Base-by-base conservation (phyloP, 2,888 invertebrate species). In the Cotesia congregata region DNA sequence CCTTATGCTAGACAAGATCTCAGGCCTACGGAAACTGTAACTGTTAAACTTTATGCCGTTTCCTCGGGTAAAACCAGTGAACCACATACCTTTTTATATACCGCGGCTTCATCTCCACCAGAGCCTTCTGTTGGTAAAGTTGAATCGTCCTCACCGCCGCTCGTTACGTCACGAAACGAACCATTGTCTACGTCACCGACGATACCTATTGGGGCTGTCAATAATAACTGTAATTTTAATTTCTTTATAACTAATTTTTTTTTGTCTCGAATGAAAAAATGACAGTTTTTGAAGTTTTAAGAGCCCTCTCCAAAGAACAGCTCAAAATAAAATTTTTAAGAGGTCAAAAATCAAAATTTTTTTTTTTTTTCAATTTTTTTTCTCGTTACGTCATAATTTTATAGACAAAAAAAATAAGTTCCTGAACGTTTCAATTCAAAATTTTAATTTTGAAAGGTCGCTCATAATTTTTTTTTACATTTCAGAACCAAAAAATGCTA, bases 61-160 rank as follows among this genome's bases (percentile, higher is more conserved):
- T 96, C 96, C 67, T 96, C 95, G 85, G 96, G 96, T 84, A 95
- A 95, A 91, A 94, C 94, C 79, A 96, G 96, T 85, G 97, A 97
- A 90, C 93, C 95, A 73, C 96, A 96, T 90, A 91, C 92, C 80
- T 96, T 97, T 91, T 92, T 93, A 86, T 97, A 95, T 91, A 95
- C 95, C 79, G 85, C 89, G 9, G 83, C 84, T 1, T 85, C 88
- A n/a, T 80, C 87, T 1, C 80, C 87, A 0, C 83, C 86, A 0
- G 86, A 87, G 62, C 87, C 86, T 0, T 85, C 87, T 6, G 78
- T 87, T 39, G 85, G 88, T 5, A 89, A 88, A 73, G 79, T 86
- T 7, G 89, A 89, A 65, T 71, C 85, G 1, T 74, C 83, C 5
- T 81, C 82, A 5, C 75, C 86, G 1, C 82, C 85, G 2, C 74